Evolutionary conservation across 1,140 invertebrate species (phyloP).

Genomic region (Tetramorium parvispinum): DNA sequence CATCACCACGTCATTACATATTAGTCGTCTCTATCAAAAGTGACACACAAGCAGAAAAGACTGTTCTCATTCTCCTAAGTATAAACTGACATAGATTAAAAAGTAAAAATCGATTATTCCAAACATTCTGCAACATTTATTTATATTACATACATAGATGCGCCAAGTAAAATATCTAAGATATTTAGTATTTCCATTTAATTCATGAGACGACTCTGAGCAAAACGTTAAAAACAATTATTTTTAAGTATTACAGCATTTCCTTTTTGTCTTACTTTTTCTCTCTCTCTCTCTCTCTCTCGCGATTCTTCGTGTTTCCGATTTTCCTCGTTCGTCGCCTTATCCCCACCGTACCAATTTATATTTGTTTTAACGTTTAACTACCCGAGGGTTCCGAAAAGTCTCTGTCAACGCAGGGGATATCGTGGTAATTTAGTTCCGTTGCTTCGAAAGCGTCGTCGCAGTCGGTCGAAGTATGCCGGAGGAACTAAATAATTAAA

Average conservation of each 20-base stretch:
- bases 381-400: constrained; percentile 17
- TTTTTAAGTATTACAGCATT: constrained; percentile 61
- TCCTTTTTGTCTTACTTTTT: constrained; percentile 6
- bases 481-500: constrained; percentile 50
- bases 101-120: neutral
- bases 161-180: neutral
- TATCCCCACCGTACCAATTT: neutral
- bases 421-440: constrained; percentile 21
- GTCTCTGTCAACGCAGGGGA: constrained; percentile 21
- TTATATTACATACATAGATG: neutral
- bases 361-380: constrained; percentile 57
- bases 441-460: constrained; percentile 8
- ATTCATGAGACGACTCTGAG: neutral
- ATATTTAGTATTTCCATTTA: neutral
- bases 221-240: constrained; percentile 53
- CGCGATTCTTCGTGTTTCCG: neutral
- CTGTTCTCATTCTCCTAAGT: neutral
- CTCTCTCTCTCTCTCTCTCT: neutral
- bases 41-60: constrained; percentile 7
- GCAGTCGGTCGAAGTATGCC: neutral
- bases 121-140: neutral
- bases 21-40: constrained; percentile 11
- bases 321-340: constrained; percentile 36
- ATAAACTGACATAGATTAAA: neutral
- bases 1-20: constrained; percentile 46